These are phyloP conservation scores for Diarsia mendica DNA, from an alignment of 2,888 invertebrate species.

Conservation along the genomic window DNA sequence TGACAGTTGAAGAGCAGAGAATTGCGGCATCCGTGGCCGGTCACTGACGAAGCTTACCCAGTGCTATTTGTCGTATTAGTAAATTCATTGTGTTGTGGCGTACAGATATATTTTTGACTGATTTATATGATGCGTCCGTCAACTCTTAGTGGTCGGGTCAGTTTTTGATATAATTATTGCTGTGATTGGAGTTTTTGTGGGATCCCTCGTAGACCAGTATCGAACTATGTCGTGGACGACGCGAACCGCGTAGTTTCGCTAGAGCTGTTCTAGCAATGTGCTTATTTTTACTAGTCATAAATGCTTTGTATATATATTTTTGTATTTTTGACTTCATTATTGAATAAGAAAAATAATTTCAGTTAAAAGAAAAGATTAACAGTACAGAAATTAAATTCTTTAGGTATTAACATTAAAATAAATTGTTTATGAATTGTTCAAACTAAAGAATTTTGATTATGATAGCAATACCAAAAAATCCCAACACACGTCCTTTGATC, in stretches of 20 bases:
- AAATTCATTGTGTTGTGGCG: slow-evolving; percentile 69
- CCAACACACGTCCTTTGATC: neutral
- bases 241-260: slow-evolving; percentile 71
- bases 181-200: slow-evolving; percentile 77
- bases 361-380: slow-evolving; percentile 76
- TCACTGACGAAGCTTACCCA: slow-evolving; percentile 56
- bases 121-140: slow-evolving; percentile 70
- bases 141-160: slow-evolving; percentile 75
- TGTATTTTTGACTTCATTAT: slow-evolving; percentile 83
- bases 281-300: slow-evolving; percentile 88
- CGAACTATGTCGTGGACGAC: slow-evolving; percentile 75
- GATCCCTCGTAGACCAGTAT: slow-evolving; percentile 80
- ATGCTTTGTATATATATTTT: slow-evolving; percentile 87
- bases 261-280: slow-evolving; percentile 81
- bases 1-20: slow-evolving; percentile 68
- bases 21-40: slow-evolving; percentile 56
- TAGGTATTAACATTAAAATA: slow-evolving; percentile 78
- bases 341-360: slow-evolving; percentile 80
- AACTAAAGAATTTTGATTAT: slow-evolving; percentile 73
- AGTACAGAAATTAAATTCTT: slow-evolving; percentile 74
- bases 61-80: slow-evolving; percentile 54
- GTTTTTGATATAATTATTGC: slow-evolving; percentile 82
- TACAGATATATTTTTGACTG: slow-evolving; percentile 71
- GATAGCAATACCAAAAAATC: slow-evolving; percentile 22
- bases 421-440: slow-evolving; percentile 79